phyloP scores from a whole-genome alignment of 2,113 vertebrate genomes.

The Romanogobio albipinnatus region DNA sequence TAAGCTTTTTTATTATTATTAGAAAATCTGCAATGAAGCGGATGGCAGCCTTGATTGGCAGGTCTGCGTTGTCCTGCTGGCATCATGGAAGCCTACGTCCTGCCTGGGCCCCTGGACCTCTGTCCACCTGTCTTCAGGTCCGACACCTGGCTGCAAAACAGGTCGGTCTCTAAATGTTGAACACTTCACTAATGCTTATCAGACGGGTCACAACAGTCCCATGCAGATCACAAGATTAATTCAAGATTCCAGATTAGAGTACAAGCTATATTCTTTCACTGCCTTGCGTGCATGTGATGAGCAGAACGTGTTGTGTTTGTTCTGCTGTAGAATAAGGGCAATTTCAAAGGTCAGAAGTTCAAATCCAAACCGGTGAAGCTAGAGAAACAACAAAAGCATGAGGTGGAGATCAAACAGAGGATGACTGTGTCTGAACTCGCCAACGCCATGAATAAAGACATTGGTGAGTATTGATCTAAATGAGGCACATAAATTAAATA shows the following conservation, averaged over 20 bases:
- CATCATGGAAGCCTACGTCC: conserved; percentile 3
- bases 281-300: not conserved
- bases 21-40: conserved; percentile 34
- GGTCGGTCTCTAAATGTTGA: conserved; percentile 36
- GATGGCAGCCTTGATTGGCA: conserved; percentile 35
- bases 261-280: not conserved
- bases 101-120: not conserved
- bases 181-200: not conserved
- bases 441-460: conserved; percentile 82
- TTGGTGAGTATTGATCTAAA: conserved; percentile 68
- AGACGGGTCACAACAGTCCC: not conserved
- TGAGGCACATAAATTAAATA: too few species aligned
- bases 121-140: conserved; percentile 7
- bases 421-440: conserved; percentile 84
- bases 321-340: conserved; percentile 66
- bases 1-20: not conserved
- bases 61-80: conserved; percentile 18
- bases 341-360: conserved; percentile 58
- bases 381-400: conserved; percentile 70
- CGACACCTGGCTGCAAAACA: conserved; percentile 59
- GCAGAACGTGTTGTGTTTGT: conserved; percentile 15
- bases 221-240: not conserved
- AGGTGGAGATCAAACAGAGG: conserved; percentile 80
- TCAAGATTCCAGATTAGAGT: not conserved
- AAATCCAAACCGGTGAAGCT: conserved; percentile 62